Evolutionary conservation across 2,113 vertebrate genomes (phyloP).

Genomic region (Probosciger aterrimus): DNA sequence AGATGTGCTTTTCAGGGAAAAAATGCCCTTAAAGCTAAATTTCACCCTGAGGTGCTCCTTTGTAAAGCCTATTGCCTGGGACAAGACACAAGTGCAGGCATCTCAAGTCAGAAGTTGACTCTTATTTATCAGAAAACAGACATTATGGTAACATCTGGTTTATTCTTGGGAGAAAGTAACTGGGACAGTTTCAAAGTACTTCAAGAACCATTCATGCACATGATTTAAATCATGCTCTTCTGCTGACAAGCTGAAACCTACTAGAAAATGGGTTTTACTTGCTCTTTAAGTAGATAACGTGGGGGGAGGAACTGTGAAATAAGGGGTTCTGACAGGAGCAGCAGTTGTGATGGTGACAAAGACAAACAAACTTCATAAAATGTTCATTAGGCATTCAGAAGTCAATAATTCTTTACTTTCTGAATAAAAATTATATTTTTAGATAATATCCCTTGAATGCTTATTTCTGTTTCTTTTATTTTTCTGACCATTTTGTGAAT

Average conservation of each 20-base stretch:
- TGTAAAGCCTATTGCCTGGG: accelerated
- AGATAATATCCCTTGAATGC: not conserved
- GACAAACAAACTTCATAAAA: not conserved
- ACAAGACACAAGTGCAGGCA: not conserved
- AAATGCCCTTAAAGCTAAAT: not conserved
- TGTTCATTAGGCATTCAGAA: not conserved
- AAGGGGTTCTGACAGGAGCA: constrained; percentile 1
- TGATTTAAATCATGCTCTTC: not conserved
- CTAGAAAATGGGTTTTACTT: constrained; percentile 28
- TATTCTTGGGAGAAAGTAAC: not conserved
- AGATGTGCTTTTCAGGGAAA: not conserved
- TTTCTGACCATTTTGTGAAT: not conserved
- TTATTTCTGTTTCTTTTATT: not conserved
- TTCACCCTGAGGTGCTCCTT: not conserved
- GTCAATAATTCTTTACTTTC: not conserved
- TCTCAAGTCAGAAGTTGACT: not conserved
- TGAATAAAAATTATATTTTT: not conserved
- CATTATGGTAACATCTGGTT: not conserved
- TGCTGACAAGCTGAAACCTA: constrained; percentile 12
- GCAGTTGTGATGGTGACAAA: not conserved
- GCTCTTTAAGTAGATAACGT: constrained; percentile 18
- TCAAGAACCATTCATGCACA: not conserved
- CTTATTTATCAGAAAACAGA: not conserved
- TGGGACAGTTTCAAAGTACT: not conserved
- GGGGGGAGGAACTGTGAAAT: not conserved